phyloP scores from a whole-genome alignment of 2,797 vertebrate species.

The Cetoscarus ocellatus region DNA sequence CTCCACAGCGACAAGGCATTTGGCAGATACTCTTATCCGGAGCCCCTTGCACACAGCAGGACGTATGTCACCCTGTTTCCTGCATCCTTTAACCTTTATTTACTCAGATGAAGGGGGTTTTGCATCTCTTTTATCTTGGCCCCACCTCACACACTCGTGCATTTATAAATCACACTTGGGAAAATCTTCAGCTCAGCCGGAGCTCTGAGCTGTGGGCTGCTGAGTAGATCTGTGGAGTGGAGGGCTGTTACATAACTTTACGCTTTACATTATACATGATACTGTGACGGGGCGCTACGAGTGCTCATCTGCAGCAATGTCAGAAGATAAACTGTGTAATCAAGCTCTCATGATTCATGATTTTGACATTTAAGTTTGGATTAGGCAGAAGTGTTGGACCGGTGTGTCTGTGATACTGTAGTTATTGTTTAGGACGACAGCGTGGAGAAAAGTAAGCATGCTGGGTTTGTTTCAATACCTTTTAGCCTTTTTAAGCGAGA shows the following conservation, averaged over 20 bases:
- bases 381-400: too few relatives aligned
- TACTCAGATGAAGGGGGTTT: background rate
- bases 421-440: too few relatives aligned
- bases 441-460: too few relatives aligned
- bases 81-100: conserved; percentile 40
- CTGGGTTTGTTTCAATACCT: too few relatives aligned
- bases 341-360: background rate
- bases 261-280: background rate
- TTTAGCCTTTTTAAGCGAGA: too few relatives aligned
- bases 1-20: conserved; percentile 19
- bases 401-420: too few relatives aligned
- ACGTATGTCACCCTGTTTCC: conserved; percentile 15
- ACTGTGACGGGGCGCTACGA: background rate
- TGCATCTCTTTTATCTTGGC: conserved; percentile 45
- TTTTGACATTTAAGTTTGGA: too few relatives aligned
- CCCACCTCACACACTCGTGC: conserved; percentile 14
- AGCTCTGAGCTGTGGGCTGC: background rate
- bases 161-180: conserved; percentile 58
- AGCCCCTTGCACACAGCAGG: background rate
- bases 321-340: background rate
- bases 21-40: background rate
- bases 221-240: conserved; percentile 6
- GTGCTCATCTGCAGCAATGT: background rate
- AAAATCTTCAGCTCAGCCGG: conserved; percentile 15
- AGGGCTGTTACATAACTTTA: background rate